Conservation (phyloP, 2,797 vertebrate genomes). For the Rhyacichthys aspro region DNA sequence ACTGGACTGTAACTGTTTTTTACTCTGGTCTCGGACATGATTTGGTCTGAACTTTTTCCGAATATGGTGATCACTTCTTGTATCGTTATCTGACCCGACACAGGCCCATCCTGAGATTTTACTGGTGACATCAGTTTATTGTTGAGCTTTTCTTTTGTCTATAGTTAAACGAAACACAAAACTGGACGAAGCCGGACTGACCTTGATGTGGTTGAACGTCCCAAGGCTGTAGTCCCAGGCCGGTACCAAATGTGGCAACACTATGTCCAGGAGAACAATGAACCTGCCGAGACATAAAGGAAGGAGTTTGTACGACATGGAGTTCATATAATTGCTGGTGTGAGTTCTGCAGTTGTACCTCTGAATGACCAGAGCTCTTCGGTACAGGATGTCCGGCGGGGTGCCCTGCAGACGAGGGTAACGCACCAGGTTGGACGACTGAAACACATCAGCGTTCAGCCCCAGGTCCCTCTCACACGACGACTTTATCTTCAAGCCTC, state of each 20-base stretch:
- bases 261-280: constrained; percentile 90
- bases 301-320: too few relatives aligned
- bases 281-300: constrained; percentile 81
- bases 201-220: constrained; percentile 95
- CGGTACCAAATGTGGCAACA: constrained; percentile 92
- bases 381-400: constrained; percentile 89
- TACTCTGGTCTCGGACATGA: too few relatives aligned
- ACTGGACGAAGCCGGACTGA: constrained; percentile 69
- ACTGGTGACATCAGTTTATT: too few relatives aligned
- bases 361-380: constrained; percentile 90
- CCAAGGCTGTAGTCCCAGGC: constrained; percentile 96
- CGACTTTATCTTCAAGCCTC: constrained; percentile 95
- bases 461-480: constrained; percentile 93
- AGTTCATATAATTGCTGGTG: too few relatives aligned
- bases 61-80: too few relatives aligned
- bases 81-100: too few relatives aligned
- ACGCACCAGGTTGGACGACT: constrained; percentile 90
- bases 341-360: constrained; percentile 80
- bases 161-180: too few relatives aligned
- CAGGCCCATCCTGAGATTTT: too few relatives aligned
- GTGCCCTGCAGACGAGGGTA: constrained; percentile 96
- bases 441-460: constrained; percentile 94
- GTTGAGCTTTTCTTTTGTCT: too few relatives aligned
- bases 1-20: too few relatives aligned
- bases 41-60: too few relatives aligned